These are phyloP conservation scores for Xanthorhoe designata DNA, from an alignment of 2,888 invertebrate genomes.

Conservation along the genomic window DNA sequence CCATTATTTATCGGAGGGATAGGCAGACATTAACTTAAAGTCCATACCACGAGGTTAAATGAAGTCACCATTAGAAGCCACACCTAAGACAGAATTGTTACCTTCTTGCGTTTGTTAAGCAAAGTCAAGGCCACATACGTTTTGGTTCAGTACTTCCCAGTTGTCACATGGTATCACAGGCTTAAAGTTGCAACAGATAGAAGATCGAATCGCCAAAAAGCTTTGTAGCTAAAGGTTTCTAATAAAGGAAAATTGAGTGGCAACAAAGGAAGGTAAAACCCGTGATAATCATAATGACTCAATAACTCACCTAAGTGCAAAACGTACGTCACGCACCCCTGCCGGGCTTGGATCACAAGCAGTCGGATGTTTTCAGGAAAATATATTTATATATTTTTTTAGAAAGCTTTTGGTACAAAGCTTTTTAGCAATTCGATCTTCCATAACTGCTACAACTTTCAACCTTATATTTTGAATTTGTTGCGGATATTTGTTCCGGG, in stretches of 20 bases:
- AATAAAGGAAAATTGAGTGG: slow-evolving; percentile 27
- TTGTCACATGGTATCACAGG: too few relatives aligned
- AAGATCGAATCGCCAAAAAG: not conserved
- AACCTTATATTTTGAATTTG: too few relatives aligned
- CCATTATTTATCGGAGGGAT: not conserved
- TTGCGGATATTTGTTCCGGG: too few relatives aligned
- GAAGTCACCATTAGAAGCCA: not conserved
- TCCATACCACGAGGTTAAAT: not conserved
- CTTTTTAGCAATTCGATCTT: too few relatives aligned
- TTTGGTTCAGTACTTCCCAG: too few relatives aligned
- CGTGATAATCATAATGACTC: slow-evolving; percentile 31
- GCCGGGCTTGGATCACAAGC: slow-evolving; percentile 12
- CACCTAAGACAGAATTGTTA: not conserved
- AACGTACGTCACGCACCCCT: slow-evolving; percentile 32
- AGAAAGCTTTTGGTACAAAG: too few relatives aligned
- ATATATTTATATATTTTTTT: not conserved
- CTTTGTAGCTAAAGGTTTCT: slow-evolving; percentile 7
- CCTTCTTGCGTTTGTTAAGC: not conserved
- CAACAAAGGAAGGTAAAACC: slow-evolving; percentile 25
- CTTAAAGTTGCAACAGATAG: too few relatives aligned
- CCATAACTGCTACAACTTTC: too few relatives aligned
- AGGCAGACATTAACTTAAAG: not conserved
- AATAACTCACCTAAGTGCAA: slow-evolving; percentile 31
- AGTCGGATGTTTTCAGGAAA: slow-evolving; percentile 1
- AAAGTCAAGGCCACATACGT: not conserved